Base-by-base conservation (phyloP, 1,140 invertebrate species). In the Mamestra configurata region DNA sequence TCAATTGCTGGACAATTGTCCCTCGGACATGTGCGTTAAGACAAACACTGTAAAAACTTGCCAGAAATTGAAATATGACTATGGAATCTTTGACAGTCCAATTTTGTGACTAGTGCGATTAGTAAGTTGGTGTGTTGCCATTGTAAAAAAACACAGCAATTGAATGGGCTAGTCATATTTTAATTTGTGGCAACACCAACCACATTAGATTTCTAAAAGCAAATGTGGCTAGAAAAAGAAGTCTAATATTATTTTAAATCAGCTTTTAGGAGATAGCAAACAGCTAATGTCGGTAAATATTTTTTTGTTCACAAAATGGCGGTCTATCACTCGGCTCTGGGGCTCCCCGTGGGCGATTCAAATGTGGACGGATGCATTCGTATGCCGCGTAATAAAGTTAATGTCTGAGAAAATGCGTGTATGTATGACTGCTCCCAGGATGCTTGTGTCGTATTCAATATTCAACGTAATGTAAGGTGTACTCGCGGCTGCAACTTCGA, bases 1-100 rank as follows among this genome's bases (percentile, higher is more conserved):
- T 57, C 86, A 85, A 86, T 90, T 88, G 86, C 89, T 87, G 88
- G 84, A 85, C 83, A 68, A 88, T 86, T 87, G 82, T 86, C 82
- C 83, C 80, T 18, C 15, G 4, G 68, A 55, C 68, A 8, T 7
- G 20, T 57, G 53, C 53, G 53, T 40, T 75, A 31, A 15, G 20
- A 51, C 43, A 15, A 1, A 15, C 43, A 46, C 15, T 55, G 24
- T 18, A 13, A 49, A 80, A 75, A 24, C 53, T 49, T 22, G 61
- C 18, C 43, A 24, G 68, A 10, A 40, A 20, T 79, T 27, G 31
- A 59, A 59, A 59, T 15, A 2, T 22, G 18, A 51, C n/a, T 6
- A 20, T n/a, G 10, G 10, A 49, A 49, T 51, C 4, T n/a, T n/a
- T 51, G 15, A 18, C 49, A 1, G 10, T n/a, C n/a, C n/a, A n/a